These are phyloP conservation scores for Spea bombifrons DNA, from an alignment of 2,113 vertebrate species.

Conservation along the genomic window DNA sequence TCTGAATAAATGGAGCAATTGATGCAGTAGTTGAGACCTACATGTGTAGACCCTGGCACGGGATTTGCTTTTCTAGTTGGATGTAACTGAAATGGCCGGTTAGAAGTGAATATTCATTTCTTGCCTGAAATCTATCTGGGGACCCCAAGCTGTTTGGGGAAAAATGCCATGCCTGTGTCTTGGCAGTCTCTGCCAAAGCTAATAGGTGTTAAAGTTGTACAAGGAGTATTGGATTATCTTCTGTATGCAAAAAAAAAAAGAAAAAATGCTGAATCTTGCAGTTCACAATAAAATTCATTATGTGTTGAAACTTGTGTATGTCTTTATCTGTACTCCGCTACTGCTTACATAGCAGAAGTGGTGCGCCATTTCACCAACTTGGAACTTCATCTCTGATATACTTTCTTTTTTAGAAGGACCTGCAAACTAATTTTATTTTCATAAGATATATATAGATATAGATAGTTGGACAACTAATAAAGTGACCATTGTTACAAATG, in stretches of 20 bases:
- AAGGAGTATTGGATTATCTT: neutral
- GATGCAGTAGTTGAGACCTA: constrained; percentile 33
- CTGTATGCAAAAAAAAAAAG: neutral
- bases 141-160: constrained; percentile 28
- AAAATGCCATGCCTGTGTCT: constrained; percentile 22
- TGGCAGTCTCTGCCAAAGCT: constrained; percentile 33
- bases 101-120: constrained; percentile 36
- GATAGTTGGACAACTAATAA: too few relatives aligned
- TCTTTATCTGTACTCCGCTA: too few relatives aligned
- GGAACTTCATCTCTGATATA: too few relatives aligned
- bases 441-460: too few relatives aligned
- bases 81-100: constrained; percentile 25
- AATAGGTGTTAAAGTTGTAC: constrained; percentile 19
- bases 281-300: constrained; percentile 8
- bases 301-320: too few relatives aligned
- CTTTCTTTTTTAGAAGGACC: too few relatives aligned
- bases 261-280: constrained; percentile 9
- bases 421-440: too few relatives aligned
- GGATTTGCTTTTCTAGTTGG: constrained; percentile 24
- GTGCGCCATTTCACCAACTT: too few relatives aligned
- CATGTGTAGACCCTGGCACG: constrained; percentile 11
- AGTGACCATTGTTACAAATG: too few relatives aligned
- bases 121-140: constrained; percentile 34
- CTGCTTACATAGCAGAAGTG: too few relatives aligned
- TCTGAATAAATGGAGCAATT: constrained; percentile 28